Conservation (phyloP, 2,888 invertebrate species). For the Platycheirus albimanus region DNA sequence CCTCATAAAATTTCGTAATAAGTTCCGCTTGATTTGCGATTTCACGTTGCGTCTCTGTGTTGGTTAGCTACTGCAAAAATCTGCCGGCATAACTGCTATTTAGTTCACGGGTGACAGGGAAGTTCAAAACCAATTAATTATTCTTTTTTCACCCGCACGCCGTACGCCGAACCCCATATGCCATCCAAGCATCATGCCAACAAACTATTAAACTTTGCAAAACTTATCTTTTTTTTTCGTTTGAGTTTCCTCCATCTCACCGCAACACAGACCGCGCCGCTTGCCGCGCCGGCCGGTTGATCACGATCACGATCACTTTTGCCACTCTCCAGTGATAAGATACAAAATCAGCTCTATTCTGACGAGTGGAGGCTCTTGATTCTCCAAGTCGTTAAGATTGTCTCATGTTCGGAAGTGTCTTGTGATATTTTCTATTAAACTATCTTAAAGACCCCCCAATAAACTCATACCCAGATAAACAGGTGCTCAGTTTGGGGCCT, state of each 20-base stretch:
- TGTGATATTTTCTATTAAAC: background rate
- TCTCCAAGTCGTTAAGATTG: background rate
- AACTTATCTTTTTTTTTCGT: too few species aligned
- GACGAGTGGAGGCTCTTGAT: background rate
- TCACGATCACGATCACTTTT: background rate
- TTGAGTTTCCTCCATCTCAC: too few species aligned
- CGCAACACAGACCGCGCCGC: too few species aligned
- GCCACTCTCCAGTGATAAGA: background rate
- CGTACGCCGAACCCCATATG: too few species aligned
- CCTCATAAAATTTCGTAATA: background rate
- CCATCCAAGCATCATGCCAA: too few species aligned
- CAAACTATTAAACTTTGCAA: too few species aligned
- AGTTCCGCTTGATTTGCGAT: background rate
- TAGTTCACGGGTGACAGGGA: background rate
- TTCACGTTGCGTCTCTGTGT: background rate
- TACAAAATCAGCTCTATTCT: background rate
- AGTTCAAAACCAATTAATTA: slow-evolving; percentile 14
- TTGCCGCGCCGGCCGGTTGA: too few species aligned
- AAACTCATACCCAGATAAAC: slow-evolving; percentile 21
- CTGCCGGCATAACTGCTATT: background rate
- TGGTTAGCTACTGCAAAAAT: slow-evolving; percentile 6
- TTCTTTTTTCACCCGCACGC: background rate
- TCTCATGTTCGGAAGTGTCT: background rate
- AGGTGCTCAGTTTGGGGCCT: slow-evolving; percentile 43
- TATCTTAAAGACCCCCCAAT: too few species aligned